A percentile compares a stretch with the other conserved stretches of the same genome.
Conservation (phyloP, 30 jellyfish, hydroid and myxozoan genomes). For the Pseudorhiza aurosa region DNA sequence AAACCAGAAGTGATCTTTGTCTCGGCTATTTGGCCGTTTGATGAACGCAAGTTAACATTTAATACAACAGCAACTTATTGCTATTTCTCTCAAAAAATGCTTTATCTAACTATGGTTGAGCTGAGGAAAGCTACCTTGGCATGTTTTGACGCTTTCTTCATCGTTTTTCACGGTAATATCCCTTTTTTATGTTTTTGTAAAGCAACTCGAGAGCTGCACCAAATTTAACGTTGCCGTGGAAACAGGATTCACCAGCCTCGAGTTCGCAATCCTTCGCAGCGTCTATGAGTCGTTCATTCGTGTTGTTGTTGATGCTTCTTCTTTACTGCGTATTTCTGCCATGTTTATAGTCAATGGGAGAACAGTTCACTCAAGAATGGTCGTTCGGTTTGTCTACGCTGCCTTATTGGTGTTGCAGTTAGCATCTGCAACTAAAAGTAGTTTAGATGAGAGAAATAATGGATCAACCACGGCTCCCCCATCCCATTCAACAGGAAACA, state of each 20-base stretch:
- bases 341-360: not conserved
- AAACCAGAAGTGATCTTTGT: too few relatives aligned
- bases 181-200: not conserved
- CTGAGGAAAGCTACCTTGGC: constrained; percentile 13
- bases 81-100: too few relatives aligned
- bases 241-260: constrained; percentile 5
- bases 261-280: constrained; percentile 3
- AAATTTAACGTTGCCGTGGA: not conserved
- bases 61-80: too few relatives aligned
- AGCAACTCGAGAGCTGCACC: not conserved
- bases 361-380: not conserved
- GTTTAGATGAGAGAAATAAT: not conserved
- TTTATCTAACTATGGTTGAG: too few relatives aligned
- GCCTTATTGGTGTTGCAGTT: not conserved
- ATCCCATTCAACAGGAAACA: not conserved
- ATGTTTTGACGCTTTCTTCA: constrained; percentile 26
- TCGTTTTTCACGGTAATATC: not conserved
- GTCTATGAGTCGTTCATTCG: not conserved
- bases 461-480: constrained; percentile 14
- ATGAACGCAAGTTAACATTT: too few relatives aligned
- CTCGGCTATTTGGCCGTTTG: too few relatives aligned
- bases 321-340: not conserved
- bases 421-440: not conserved
- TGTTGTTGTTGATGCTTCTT: not conserved
- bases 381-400: not conserved